Conservation (phyloP, 2,888 invertebrate species). For the Strigamia maritima region DNA sequence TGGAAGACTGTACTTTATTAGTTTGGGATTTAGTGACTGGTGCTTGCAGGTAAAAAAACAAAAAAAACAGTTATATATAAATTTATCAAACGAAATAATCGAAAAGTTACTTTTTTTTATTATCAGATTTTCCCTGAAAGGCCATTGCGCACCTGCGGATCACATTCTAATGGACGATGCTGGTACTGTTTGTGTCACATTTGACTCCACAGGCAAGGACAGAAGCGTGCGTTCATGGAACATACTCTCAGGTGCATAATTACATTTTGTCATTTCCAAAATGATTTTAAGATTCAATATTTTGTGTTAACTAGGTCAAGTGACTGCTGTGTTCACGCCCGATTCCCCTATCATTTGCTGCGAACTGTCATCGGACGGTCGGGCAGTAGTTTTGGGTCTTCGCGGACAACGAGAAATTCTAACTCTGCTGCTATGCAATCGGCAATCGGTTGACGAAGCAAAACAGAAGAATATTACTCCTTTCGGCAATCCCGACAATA, state of each 20-base stretch:
- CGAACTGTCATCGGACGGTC: constrained; percentile 71
- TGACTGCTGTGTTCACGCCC: constrained; percentile 75
- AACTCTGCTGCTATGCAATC: constrained; percentile 58
- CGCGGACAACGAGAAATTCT: constrained; percentile 65
- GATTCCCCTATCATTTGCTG: constrained; percentile 70
- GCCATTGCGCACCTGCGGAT: constrained; percentile 75
- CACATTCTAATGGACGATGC: constrained; percentile 68
- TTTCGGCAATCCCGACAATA: constrained; percentile 40
- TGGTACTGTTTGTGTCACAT: constrained; percentile 70
- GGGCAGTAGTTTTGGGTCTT: constrained; percentile 66
- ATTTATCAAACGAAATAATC: background rate
- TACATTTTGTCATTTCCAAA: background rate
- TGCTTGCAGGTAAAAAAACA: constrained; percentile 47
- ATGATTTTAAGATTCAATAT: constrained; percentile 7
- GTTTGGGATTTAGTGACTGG: constrained; percentile 85
- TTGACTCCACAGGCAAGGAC: constrained; percentile 69
- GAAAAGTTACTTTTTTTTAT: constrained; percentile 19
- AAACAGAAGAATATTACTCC: constrained; percentile 31
- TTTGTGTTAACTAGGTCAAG: constrained; percentile 61
- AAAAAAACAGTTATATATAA: constrained; percentile 46
- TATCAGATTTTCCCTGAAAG: constrained; percentile 63
- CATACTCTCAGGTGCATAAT: constrained; percentile 64
- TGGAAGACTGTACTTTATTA: constrained; percentile 75
- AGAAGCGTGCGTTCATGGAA: constrained; percentile 77
- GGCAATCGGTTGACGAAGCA: constrained; percentile 34